Evolutionary conservation across 2,113 vertebrate species (phyloP).

Genomic region (Stercorarius parasiticus): DNA sequence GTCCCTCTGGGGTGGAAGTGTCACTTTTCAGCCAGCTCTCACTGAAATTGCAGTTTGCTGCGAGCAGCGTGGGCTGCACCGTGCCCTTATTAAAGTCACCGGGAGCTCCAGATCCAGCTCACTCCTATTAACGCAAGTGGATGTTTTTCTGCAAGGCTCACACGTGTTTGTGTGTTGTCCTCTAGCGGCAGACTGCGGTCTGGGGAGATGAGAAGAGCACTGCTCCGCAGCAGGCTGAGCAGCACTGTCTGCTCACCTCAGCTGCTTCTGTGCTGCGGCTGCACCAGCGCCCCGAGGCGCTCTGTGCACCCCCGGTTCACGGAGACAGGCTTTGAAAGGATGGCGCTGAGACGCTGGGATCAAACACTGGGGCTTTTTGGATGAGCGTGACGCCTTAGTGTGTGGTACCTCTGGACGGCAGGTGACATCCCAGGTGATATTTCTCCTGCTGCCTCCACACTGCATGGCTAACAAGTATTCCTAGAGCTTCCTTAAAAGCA

Average conservation of each 20-base stretch:
- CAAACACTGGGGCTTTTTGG: rapidly evolving
- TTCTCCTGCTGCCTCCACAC: background rate
- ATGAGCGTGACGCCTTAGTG: rapidly evolving
- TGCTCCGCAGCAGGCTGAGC: background rate
- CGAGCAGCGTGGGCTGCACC: rapidly evolving
- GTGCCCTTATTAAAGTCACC: rapidly evolving
- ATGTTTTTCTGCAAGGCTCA: background rate
- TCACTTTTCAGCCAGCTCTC: background rate
- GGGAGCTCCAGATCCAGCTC: background rate
- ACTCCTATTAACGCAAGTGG: rapidly evolving
- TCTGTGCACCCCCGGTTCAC: rapidly evolving
- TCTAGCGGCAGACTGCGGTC: background rate
- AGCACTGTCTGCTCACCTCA: background rate
- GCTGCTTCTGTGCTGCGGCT: rapidly evolving
- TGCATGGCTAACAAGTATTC: background rate
- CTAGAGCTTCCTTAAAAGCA: background rate
- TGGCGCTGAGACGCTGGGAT: background rate
- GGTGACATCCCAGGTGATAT: background rate
- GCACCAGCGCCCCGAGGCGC: rapidly evolving
- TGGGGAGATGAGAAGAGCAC: background rate
- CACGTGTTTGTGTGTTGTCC: background rate
- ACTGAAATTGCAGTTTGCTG: background rate
- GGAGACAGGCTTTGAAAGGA: background rate
- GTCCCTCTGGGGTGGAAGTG: background rate
- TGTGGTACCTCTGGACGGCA: background rate